These are phyloP conservation scores for Steatocranus sp. DNA, from an alignment of 2,797 vertebrate species.

Conservation along the genomic window DNA sequence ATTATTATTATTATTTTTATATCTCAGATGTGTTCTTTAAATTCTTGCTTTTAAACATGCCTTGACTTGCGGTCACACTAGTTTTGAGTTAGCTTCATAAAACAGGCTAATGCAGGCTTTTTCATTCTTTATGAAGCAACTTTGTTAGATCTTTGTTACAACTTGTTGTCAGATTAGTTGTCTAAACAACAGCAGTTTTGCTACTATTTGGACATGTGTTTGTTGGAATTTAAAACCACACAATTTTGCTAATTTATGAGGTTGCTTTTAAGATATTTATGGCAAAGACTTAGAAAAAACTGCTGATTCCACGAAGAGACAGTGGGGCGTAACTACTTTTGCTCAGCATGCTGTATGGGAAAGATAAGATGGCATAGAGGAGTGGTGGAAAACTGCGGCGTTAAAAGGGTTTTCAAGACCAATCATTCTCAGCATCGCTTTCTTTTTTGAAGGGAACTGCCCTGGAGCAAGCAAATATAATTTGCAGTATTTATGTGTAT, in stretches of 20 bases:
- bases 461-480: conserved; percentile 42
- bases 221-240: not conserved
- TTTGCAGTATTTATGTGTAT: conserved; percentile 31
- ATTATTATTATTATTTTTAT: not conserved
- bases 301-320: conserved; percentile 48
- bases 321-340: conserved; percentile 24
- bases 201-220: not conserved
- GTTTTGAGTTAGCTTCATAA: not conserved
- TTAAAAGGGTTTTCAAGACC: conserved; percentile 51
- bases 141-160: not conserved
- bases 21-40: not conserved
- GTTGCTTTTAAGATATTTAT: conserved; percentile 34
- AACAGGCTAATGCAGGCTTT: not conserved
- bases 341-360: conserved; percentile 64
- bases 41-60: not conserved
- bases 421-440: conserved; percentile 46
- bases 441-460: conserved; percentile 39
- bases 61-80: fast-evolving
- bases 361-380: conserved; percentile 63
- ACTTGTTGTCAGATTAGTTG: not conserved
- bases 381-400: conserved; percentile 15
- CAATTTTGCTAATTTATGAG: conserved; percentile 38
- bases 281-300: conserved; percentile 51
- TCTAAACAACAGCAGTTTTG: not conserved
- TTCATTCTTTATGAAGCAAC: not conserved